Base-by-base conservation (phyloP, 2,888 invertebrate species). In the Drosophila eohydei region DNA sequence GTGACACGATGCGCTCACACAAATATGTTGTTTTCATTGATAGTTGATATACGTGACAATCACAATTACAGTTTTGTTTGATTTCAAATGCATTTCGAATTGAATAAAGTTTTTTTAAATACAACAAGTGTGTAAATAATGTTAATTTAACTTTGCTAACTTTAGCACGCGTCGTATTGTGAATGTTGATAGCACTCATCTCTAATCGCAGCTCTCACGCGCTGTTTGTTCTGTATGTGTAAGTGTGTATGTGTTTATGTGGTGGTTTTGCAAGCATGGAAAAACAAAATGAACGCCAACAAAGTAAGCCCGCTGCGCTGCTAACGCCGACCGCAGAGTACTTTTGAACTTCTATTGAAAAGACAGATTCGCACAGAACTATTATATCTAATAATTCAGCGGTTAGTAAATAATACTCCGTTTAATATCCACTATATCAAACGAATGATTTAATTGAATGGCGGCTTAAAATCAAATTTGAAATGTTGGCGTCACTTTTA, bases 281-380 rank as follows among this genome's bases (percentile, higher is more conserved):
- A 91, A 90, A 91, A 90, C 91, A 91, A 90, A 90, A 90, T 91
- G 91, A 90, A 91, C 86, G 90, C 86, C 78, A 78, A 78, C 74
- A 79, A 71, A 74, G 70, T 66, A 66, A 79, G 52, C 63, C 63
- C 66, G 71, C 69, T 78, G 74, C 68, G 64, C 58, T 69, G 74
- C 65, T 61, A 76, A 86, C 80, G 86, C 83, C 74, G 73, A 80
- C 71, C 63, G 55, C 38, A 38, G 9, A 50, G 50, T 38, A 62
- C 36, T 58, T 67, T 58, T 61, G 43, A 60, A 43, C 7, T 54
- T 72, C 57, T 59, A n/a, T 26, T 30, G 43, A 43, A 57, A 67
- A 63, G 52, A 16, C 16, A 16, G 50, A 44, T 50, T 44, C 2
- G 2, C 14, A 41, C 8, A 2, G 46, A 58, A 48, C 14, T 5